Conservation (phyloP, 2,113 vertebrate genomes). For the Channa argus region DNA sequence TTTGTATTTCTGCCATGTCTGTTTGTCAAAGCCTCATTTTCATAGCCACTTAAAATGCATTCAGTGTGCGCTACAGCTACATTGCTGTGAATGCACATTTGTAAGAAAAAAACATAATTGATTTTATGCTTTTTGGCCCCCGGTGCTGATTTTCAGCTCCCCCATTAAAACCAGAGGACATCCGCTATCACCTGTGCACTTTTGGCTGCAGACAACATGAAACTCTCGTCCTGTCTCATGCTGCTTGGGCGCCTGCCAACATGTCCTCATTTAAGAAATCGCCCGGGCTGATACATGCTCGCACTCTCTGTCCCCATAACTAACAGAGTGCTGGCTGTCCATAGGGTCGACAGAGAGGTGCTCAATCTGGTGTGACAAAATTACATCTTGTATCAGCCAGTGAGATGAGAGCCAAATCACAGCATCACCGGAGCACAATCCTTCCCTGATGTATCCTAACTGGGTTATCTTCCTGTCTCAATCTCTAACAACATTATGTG, state of each 20-base stretch:
- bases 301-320: constrained; percentile 43
- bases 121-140: constrained; percentile 6
- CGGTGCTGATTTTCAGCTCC: background rate
- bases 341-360: constrained; percentile 43
- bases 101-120: background rate
- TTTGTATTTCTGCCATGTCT: constrained; percentile 26
- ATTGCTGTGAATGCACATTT: constrained; percentile 22
- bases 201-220: constrained; percentile 8
- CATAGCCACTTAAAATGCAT: constrained; percentile 29
- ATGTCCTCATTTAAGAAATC: constrained; percentile 64
- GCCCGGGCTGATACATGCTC: constrained; percentile 50
- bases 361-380: constrained; percentile 62
- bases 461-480: constrained; percentile 41
- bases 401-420: constrained; percentile 45
- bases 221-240: constrained; percentile 10
- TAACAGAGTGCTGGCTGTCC: constrained; percentile 51
- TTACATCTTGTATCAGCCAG: constrained; percentile 33
- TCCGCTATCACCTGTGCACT: constrained; percentile 32
- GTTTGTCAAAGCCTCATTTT: constrained; percentile 1
- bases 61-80: background rate
- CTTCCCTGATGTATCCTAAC: constrained; percentile 36
- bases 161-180: constrained; percentile 13
- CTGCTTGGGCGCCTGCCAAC: constrained; percentile 60
- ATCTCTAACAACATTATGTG: constrained; percentile 47
- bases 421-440: constrained; percentile 12